Evolutionary conservation across 2,888 invertebrate species (phyloP).

Genomic region (Callyntrura guangdongensis): DNA sequence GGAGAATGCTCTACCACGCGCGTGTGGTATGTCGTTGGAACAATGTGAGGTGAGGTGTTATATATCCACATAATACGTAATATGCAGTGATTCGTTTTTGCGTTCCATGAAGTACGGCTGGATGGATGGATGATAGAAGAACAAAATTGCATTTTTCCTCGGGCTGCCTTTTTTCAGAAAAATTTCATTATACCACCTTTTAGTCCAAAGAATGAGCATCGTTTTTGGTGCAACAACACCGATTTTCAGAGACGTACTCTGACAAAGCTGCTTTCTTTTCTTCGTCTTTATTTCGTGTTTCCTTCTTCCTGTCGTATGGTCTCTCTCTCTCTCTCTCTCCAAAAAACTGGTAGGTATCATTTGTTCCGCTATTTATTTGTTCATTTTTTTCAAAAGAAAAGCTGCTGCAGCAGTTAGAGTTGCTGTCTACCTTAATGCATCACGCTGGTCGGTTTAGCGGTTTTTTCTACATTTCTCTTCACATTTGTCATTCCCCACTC

Average conservation of each 20-base stretch:
- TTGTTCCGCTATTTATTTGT: conserved; percentile 50
- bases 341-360: conserved; percentile 1
- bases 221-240: background rate
- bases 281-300: background rate
- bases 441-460: conserved; percentile 34
- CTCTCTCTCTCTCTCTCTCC: too few relatives aligned
- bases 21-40: background rate
- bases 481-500: conserved; percentile 52
- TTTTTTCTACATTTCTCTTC: conserved; percentile 46
- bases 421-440: background rate
- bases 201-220: conserved; percentile 33
- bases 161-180: background rate
- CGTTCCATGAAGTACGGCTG: background rate
- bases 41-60: conserved; percentile 46
- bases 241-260: background rate
- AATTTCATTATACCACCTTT: conserved; percentile 75
- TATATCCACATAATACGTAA: background rate
- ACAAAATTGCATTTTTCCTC: conserved; percentile 65
- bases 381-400: conserved; percentile 13
- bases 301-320: conserved; percentile 4
- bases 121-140: conserved; percentile 3
- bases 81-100: conserved; percentile 28
- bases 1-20: background rate
- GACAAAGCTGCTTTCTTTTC: background rate
- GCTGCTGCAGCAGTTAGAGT: background rate